Evolutionary conservation across 2,113 vertebrate species (phyloP).

Genomic region (Chaetorhynchus papuensis): DNA sequence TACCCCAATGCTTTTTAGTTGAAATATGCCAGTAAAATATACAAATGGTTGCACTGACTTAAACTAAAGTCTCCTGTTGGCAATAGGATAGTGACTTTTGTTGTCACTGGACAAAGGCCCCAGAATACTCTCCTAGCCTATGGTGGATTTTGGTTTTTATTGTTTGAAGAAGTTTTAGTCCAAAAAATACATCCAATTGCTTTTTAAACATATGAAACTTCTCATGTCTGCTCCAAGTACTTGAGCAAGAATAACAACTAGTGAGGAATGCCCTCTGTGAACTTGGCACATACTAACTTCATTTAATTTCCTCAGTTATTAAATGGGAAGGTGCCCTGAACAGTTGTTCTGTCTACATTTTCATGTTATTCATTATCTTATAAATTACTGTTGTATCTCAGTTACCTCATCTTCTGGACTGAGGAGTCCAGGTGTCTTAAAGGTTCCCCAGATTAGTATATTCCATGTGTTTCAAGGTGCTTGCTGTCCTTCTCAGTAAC

Average conservation of each 20-base stretch:
- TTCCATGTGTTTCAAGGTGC: neutral
- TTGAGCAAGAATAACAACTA: neutral
- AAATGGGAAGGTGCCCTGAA: neutral
- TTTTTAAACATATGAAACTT: neutral
- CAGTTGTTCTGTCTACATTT: neutral
- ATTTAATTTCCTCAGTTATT: neutral
- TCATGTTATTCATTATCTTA: neutral
- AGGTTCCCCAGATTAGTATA: neutral
- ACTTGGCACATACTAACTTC: neutral
- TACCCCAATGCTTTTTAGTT: neutral
- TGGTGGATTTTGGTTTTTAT: neutral
- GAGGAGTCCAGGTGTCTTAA: neutral
- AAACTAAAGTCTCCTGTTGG: neutral
- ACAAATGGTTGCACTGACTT: neutral
- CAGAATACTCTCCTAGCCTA: neutral
- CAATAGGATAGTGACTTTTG: neutral
- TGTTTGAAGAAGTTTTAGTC: neutral
- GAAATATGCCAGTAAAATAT: neutral
- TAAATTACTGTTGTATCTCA: neutral
- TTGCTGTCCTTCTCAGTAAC: neutral
- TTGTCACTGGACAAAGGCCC: neutral
- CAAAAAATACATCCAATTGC: neutral
- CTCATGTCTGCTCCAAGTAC: neutral
- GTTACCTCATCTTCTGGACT: neutral
- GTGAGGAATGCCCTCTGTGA: neutral